Evolutionary conservation across 2,797 vertebrate species (phyloP).

Genomic region (Bufotes viridis): DNA sequence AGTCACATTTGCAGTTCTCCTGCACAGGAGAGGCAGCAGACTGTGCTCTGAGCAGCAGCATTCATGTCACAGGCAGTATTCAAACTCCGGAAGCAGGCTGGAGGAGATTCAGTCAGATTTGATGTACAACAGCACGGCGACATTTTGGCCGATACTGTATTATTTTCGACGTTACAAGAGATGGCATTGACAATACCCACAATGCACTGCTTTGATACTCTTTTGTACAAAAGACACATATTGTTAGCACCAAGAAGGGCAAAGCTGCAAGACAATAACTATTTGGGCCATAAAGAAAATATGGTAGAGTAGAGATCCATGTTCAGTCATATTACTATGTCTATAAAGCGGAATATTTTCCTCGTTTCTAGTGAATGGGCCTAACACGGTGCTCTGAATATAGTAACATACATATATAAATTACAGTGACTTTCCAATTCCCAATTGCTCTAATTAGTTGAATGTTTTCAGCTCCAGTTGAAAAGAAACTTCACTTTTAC

Average conservation of each 20-base stretch:
- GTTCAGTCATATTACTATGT: neutral
- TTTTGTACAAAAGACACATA: neutral
- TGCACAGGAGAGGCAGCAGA: neutral
- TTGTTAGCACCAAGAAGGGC: neutral
- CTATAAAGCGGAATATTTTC: neutral
- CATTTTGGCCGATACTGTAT: neutral
- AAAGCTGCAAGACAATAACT: neutral
- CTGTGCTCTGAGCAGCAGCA: neutral
- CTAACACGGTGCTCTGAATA: neutral
- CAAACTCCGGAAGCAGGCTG: neutral
- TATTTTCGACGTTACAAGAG: neutral
- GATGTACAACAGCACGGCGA: neutral
- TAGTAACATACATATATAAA: constrained; percentile 38
- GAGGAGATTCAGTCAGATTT: neutral
- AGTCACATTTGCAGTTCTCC: neutral
- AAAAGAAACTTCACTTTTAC: constrained; percentile 23
- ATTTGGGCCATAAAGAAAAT: too few species aligned
- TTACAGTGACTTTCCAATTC: constrained; percentile 38
- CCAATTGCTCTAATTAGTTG: constrained; percentile 46
- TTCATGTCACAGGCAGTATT: neutral
- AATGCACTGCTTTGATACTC: neutral
- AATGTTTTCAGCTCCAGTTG: constrained; percentile 35
- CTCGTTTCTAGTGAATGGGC: neutral
- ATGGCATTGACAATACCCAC: neutral
- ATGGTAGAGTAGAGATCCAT: neutral